Evolutionary conservation across 1,140 invertebrate species (phyloP).

Genomic region (Rhagoletis zephyria): DNA sequence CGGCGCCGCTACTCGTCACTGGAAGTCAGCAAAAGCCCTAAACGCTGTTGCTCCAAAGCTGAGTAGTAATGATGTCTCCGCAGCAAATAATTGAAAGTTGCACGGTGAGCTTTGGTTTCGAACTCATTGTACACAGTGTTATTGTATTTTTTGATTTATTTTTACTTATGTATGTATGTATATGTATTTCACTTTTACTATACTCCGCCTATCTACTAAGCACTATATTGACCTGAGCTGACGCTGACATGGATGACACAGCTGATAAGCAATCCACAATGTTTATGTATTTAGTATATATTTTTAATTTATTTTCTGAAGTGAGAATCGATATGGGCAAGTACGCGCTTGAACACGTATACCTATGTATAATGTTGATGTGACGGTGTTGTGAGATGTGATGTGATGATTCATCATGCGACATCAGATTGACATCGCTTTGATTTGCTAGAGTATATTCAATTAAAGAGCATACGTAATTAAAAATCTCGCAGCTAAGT

Average conservation of each 20-base stretch:
- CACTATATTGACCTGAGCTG: neutral
- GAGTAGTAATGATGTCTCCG: neutral
- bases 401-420: neutral
- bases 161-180: no score
- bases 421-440: neutral
- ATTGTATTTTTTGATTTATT: neutral
- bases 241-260: neutral
- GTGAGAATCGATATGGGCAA: neutral
- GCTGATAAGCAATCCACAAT: neutral
- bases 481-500: no score
- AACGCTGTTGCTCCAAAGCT: conserved; percentile 2
- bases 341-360: neutral
- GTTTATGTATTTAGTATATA: neutral
- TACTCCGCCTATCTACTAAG: neutral
- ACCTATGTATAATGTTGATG: neutral
- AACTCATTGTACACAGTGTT: neutral
- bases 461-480: no score
- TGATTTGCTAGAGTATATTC: no score
- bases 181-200: neutral
- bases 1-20: neutral
- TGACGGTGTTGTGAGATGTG: neutral
- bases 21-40: conserved; percentile 36
- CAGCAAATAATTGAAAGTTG: conserved; percentile 8
- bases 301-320: neutral
- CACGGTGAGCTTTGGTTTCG: conserved; percentile 8